Base-by-base conservation (phyloP, 2,797 vertebrate genomes). In the Chloroceryle amazona region DNA sequence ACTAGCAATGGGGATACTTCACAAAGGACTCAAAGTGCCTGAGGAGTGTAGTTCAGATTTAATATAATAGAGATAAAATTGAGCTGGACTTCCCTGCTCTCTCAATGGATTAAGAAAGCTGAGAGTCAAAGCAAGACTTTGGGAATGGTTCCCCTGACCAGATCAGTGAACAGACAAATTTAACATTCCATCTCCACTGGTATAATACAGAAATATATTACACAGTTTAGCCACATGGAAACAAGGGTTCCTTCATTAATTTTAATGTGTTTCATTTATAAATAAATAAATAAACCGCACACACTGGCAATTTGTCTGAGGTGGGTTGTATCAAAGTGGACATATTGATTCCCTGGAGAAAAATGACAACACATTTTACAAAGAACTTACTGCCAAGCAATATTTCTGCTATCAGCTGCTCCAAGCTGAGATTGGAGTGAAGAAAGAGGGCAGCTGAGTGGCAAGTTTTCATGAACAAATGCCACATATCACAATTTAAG, bases 271-370 rank as follows among this genome's bases (percentile, higher is more conserved):
- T 76, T 80, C 37, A 72, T 26, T 65, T 79, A 72, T 25, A 72
- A 86, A 63, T 23, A 79, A 81, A 70, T 41, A 74, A 70, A 18
- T 39, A 29, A 57, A 31, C 39, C 9, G 26, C 5, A 68, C 20
- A 65, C 26, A 22, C 9, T 29, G 41, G 15, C 2, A 4, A 86
- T 52, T 76, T 76, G 21, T 76, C 67, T 68, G 41, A 92, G 52
- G 8, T 73, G 42, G 89, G 90, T 74, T 0, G 0, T 55, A 79
- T 18, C 0, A 0, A 73, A 89, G 44, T 18, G 73, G 39, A 89
- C 12, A 23, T 66, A 28, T 1, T 81, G 54, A 70, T 26, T 66
- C 17, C 25, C 28, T 55, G 15, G 28, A 58, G 31, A 79, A 93
- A 93, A 93, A 71, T 12, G 5, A 58, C 44, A 91, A 46, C 26